Base-by-base conservation (phyloP, 2,113 vertebrate genomes). In the Corythaixoides concolor region DNA sequence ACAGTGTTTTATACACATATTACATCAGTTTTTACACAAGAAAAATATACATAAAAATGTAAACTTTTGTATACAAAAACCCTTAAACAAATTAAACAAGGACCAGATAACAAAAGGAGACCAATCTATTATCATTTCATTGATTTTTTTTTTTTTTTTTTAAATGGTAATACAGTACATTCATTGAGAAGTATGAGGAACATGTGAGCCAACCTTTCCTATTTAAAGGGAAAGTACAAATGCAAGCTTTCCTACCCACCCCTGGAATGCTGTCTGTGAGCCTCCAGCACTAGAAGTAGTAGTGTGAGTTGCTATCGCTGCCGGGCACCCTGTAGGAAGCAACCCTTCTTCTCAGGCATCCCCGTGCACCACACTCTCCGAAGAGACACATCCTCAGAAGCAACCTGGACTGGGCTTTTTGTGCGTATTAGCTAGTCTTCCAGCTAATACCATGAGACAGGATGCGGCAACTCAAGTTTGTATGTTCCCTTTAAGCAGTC, bases 31-130 rank as follows among this genome's bases (percentile, higher is more conserved):
- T 99, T 98, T 99, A 99, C 99, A 99, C 99, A 99, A 99, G 99
- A 99, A 99, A 99, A 99, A 99, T 99, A 99, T 99, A 99, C 99
- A 99, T 99, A 99, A 99, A 99, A 99, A 99, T 99, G 99, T 99
- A 99, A 99, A 99, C 99, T 98, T 99, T 98, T 99, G 99, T 99
- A 99, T 99, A 99, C 99, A 99, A 99, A 99, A 99, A 99, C 99
- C 99, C 99, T 99, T 99, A 99, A 99, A 99, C 99, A 99, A 99
- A 99, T 99, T 99, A 99, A 99, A 99, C 98, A 99, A 99, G 98
- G 98, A 99, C 98, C 98, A 99, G 98, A 99, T 99, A 99, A 99
- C 99, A 99, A 99, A 99, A 99, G 99, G 99, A 99, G 99, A 99
- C 99, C 98, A 99, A 99, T 98, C 98, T 98, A 98, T 98, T 97